Base-by-base conservation (phyloP, 2,797 vertebrate genomes). In the Micrastur ruficollis region DNA sequence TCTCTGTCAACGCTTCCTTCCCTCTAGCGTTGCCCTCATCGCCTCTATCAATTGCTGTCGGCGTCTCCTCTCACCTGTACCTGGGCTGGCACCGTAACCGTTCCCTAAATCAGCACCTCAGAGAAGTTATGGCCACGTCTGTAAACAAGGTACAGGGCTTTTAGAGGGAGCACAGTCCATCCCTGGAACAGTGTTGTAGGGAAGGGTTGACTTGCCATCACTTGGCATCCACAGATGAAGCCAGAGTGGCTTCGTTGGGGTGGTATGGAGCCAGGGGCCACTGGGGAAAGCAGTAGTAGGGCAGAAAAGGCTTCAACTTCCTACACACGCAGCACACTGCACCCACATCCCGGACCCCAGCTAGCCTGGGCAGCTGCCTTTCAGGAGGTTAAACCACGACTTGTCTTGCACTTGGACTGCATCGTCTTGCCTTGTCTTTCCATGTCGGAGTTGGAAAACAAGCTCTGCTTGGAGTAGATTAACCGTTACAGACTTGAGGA, bases 11-110 rank as follows among this genome's bases (percentile, higher is more conserved):
- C 80, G 38, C 53, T 76, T 70, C 59, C 58, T 56, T 71, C 76
- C 61, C 80, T 78, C 52, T 65, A 90, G 44, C 65, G 17, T 46
- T 46, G 71, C 55, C 81, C 91, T 89, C 91, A 71, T 85, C 67
- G 0, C 76, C 40, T 55, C 89, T n/a, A 5, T 31, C 2, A 22
- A 36, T 56, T 85, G 58, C 61, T 11, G 1, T 23, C 5, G 1
- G 25, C 9, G 0, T n/a, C 88, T 82, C 38, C 82, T 86, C 80
- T 67, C 86, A 53, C 81, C 84, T 88, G 38, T 26, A 9, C 40
- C 29, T 8, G 44, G 81, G 47, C 53, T 94, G 93, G 62, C 79
- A 40, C 21, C 4, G 0, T 8, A 68, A 49, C 55, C 50, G 1
- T 49, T 47, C 47, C 78, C 50, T 1, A 78, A 7, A 74, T 83